Base-by-base conservation (phyloP, 2,113 vertebrate species). In the Brachyhypopomus gauderio region DNA sequence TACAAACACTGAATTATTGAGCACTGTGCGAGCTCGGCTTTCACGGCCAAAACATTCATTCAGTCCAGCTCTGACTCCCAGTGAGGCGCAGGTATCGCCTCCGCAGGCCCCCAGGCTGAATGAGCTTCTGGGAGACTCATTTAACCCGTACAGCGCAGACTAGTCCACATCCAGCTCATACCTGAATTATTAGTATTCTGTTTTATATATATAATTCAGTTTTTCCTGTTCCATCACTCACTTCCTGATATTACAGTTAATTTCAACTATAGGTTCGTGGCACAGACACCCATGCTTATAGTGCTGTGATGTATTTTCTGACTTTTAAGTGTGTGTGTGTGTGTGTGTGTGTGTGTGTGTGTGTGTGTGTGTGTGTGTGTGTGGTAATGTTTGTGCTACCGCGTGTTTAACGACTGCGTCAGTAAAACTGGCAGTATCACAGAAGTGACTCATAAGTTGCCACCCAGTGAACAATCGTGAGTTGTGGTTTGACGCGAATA, bases 1-100 rank as follows among this genome's bases (percentile, higher is more conserved):
- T 93, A 94, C 92, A 87, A 90, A 89, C 79, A 36, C 86, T 94
- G 87, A 94, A 94, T 94, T 92, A 94, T 94, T 94, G 66, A 94
- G 86, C 12, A 66, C 77, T 75, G 76, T 12, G 25, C 85, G 88
- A 84, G 89, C 88, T 94, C 92, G 88, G 86, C 90, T 94, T 93
- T 92, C 92, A 83, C 80, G 87, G 78, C 80, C 88, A 89, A 92
- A 89, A 89, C 74, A 90, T 89, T 89, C 86, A 91, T 92, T 92
- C 88, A 91, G 82, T 83, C 79, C 59, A 45, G 81, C 45, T 67
- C 75, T 69, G 78, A 79, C 45, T 67, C 75, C 71, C 78, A 34
- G 75, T 81, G 25, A 75, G 83, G 86, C 88, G 45, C 41, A 64
- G 41, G 75, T 83, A 77, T 67, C 72, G 75, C 77, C 56, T 77